Evolutionary conservation across 1,140 invertebrate species (phyloP), one percentile per base, ranked within the genome.

Genomic region (Choristoneura fumiferana): DNA sequence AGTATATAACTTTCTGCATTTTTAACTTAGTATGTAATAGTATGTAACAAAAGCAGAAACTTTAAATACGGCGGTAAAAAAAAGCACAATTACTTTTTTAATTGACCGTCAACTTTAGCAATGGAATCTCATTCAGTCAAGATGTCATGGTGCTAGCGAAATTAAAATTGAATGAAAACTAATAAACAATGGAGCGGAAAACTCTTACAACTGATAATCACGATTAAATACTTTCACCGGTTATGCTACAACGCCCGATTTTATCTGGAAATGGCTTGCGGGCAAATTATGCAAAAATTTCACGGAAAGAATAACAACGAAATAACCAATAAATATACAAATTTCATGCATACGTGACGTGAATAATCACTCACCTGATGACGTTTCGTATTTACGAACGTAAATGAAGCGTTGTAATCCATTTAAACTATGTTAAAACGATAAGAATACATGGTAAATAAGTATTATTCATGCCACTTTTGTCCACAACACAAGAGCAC

Each of bases 351-450:
- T 18, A 45, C 18, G 18, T 12, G 40, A 45, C 40, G 17, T 15
- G 18, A 45, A 45, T 45, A 4, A 29, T 45, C 40, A 45, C 40
- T 45, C 40, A 45, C 40, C 40, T 45, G 40, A 12, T 45, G 40
- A 45, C 40, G 40, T 29, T 45, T 18, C 40, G 40, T 45, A 15
- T 45, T 45, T 45, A 45, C 40, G 40, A 45, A 45, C 17, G 40
- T 45, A 22, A 45, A 45, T 45, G 40, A 45, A 45, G 40, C 40
- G 17, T 45, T 45, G 40, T 45, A 45, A 45, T 45, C 40, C 40
- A 45, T 45, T 45, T 45, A 45, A 15, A 45, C 40, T 45, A 45
- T 4, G 40, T 18, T 45, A 45, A 45, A 45, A 45, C 40, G 40
- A 45, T 45, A 45, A 45, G 40, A 45, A 45, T 45, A 17, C 18